Conservation (phyloP, 1,140 invertebrate species). For the Ephestia elutella region DNA sequence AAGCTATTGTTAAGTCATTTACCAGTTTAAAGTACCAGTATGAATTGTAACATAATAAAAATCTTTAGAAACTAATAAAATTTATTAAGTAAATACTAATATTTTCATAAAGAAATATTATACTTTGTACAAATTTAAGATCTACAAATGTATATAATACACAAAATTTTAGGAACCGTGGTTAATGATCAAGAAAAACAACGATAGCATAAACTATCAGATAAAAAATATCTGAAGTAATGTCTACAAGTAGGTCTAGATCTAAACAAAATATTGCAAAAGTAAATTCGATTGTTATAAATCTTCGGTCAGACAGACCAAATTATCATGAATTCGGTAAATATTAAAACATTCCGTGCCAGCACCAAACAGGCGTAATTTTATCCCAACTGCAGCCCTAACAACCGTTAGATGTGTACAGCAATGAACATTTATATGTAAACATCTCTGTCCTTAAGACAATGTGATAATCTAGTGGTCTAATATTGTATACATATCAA, state of each 20-base stretch:
- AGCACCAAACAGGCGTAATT: neutral
- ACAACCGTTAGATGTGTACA: neutral
- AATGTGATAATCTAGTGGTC: too few relatives aligned
- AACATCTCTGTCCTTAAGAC: too few relatives aligned
- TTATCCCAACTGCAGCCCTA: neutral
- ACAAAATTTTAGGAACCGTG: constrained; percentile 3
- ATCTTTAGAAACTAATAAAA: neutral
- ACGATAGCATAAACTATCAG: constrained; percentile 52
- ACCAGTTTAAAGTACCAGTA: neutral
- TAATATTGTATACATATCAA: too few relatives aligned
- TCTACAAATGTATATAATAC: neutral
- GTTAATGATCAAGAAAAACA: constrained; percentile 17
- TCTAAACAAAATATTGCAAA: neutral
- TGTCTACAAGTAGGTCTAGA: constrained; percentile 23
- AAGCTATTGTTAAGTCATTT: too few relatives aligned
- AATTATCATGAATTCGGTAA: neutral
- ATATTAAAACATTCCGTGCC: neutral
- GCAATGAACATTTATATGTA: too few relatives aligned
- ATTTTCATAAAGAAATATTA: neutral
- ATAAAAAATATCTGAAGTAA: constrained; percentile 55
- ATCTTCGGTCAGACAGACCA: neutral
- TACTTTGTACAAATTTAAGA: neutral
- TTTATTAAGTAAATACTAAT: neutral
- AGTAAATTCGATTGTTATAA: constrained; percentile 8
- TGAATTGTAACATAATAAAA: neutral